These are phyloP conservation scores for Leptestheria dahalacensis DNA, from an alignment of 1,140 invertebrate species.

Conservation along the genomic window DNA sequence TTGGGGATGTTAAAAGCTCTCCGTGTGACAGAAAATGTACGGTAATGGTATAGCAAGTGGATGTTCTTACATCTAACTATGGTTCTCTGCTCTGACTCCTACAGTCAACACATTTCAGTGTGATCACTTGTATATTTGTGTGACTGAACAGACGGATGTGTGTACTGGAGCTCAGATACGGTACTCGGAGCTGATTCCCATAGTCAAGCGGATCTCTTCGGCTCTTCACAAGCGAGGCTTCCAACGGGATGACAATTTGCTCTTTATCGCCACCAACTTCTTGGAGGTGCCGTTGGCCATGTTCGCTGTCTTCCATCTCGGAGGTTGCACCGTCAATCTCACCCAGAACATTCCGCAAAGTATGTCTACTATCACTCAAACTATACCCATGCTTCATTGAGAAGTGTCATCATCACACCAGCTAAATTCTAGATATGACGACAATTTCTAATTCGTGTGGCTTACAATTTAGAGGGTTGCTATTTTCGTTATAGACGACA, in stretches of 20 bases:
- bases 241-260: neutral
- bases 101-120: too few relatives aligned
- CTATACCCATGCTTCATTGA: neutral
- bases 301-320: neutral
- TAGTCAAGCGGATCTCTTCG: neutral
- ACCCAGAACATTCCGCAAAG: neutral
- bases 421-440: too few relatives aligned
- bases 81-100: too few relatives aligned
- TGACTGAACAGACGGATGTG: neutral
- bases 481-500: neutral
- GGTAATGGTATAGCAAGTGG: neutral
- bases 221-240: slow-evolving; percentile 6
- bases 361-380: neutral
- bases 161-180: neutral
- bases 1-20: too few relatives aligned
- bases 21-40: neutral
- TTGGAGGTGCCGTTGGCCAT: neutral
- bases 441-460: too few relatives aligned
- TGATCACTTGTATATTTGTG: neutral
- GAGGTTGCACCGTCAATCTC: neutral
- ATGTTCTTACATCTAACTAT: neutral
- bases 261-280: neutral
- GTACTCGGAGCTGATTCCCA: neutral
- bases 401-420: too few relatives aligned
- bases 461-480: neutral